Evolutionary conservation across 2,797 vertebrate species (phyloP).

Genomic region (Gymnoscopelus braueri): DNA sequence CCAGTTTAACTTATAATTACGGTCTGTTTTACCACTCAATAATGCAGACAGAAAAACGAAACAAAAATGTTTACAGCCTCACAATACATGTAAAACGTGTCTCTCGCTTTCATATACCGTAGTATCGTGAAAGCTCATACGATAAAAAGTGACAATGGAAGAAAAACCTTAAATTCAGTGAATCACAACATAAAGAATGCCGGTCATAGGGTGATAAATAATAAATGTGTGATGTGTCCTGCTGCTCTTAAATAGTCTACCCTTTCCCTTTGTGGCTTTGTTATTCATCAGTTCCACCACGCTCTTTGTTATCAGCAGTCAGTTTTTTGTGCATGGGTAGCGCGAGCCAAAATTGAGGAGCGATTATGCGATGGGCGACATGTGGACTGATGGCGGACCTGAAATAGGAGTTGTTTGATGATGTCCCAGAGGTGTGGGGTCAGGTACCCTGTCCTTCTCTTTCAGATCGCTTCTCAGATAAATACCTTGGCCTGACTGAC

Average conservation of each 20-base stretch:
- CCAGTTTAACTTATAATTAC: too few species aligned
- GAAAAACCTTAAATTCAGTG: neutral
- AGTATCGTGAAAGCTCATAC: too few species aligned
- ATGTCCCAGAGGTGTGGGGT: conserved; percentile 58
- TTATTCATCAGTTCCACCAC: conserved; percentile 20
- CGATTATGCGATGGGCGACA: neutral
- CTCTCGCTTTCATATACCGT: too few species aligned
- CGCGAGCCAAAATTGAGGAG: conserved; percentile 13
- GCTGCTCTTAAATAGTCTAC: conserved; percentile 29
- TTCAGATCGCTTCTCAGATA: conserved; percentile 63
- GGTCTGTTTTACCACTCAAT: too few species aligned
- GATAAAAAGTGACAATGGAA: too few species aligned
- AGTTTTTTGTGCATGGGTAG: conserved; percentile 7
- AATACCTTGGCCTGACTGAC: conserved; percentile 55
- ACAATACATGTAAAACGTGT: too few species aligned
- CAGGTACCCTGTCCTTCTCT: conserved; percentile 45
- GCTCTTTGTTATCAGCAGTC: conserved; percentile 6
- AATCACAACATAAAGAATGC: conserved; percentile 6
- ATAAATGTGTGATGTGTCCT: conserved; percentile 29
- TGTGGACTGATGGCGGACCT: conserved; percentile 20
- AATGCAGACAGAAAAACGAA: too few species aligned
- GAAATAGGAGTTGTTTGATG: conserved; percentile 54
- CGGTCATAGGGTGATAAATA: conserved; percentile 1
- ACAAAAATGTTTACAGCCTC: too few species aligned
- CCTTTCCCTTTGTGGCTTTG: conserved; percentile 32